phyloP scores from a whole-genome alignment of 2,113 vertebrate genomes.

The Varanus komodoensis region DNA sequence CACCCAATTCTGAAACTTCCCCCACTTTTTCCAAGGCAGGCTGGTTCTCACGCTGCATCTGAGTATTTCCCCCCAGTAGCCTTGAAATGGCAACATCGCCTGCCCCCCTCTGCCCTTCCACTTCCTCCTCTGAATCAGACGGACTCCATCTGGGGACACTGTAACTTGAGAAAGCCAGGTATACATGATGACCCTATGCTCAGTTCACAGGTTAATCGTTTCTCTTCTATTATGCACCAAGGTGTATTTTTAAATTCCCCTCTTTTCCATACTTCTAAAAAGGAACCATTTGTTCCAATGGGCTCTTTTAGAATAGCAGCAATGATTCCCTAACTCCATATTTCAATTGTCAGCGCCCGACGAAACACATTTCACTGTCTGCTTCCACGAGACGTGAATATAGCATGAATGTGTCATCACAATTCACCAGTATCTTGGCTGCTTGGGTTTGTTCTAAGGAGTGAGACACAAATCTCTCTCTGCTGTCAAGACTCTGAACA shows the following conservation, averaged over 20 bases:
- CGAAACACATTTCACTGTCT: conserved; percentile 7
- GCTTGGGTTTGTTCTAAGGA: not conserved
- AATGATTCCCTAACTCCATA: conserved; percentile 19
- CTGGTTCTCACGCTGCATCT: no score
- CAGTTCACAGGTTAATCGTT: conserved; percentile 37
- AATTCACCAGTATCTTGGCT: conserved; percentile 32
- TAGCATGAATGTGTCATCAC: conserved; percentile 35
- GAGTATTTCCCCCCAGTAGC: no score
- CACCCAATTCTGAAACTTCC: no score
- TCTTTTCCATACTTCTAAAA: not conserved
- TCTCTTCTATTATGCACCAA: not conserved
- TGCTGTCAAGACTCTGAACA: conserved; percentile 25
- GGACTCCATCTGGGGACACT: no score
- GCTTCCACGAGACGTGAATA: not conserved
- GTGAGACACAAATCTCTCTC: conserved; percentile 9
- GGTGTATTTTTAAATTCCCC: conserved; percentile 36
- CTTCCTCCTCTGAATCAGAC: no score
- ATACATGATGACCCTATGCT: not conserved
- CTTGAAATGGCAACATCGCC: no score
- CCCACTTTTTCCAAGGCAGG: no score
- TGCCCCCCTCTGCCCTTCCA: no score
- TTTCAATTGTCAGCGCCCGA: conserved; percentile 22
- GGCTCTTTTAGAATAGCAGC: conserved; percentile 4
- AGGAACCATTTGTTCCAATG: not conserved
- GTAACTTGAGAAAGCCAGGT: no score